Evolutionary conservation across 92 coral and sea anemone genomes (phyloP).

Genomic region (Hydrozoanthus gracilis): DNA sequence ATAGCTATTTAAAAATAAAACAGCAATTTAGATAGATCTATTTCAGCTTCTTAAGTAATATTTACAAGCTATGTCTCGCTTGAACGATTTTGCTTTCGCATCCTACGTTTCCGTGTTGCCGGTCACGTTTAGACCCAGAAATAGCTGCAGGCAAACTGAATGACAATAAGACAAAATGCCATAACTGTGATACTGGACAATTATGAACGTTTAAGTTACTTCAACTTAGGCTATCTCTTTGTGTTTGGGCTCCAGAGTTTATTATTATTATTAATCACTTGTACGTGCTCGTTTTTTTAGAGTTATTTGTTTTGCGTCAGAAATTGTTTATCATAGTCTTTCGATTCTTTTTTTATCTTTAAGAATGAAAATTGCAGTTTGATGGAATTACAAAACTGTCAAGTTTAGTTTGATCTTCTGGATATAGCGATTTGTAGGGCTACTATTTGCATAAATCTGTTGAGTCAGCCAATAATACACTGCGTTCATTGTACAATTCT

Average conservation of each 20-base stretch:
- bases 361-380: background rate
- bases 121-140: background rate
- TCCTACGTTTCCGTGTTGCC: background rate
- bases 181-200: background rate
- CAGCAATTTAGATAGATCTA: background rate
- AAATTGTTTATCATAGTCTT: background rate
- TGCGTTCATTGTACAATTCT: too few species aligned
- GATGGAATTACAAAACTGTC: too few species aligned
- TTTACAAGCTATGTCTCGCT: background rate
- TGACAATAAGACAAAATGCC: background rate
- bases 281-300: background rate
- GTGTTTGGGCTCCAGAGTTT: background rate
- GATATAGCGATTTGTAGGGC: too few species aligned
- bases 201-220: background rate
- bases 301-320: background rate
- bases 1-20: constrained; percentile 8
- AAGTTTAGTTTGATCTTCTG: too few species aligned
- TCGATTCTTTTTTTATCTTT: background rate
- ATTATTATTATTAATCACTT: background rate
- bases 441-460: too few species aligned
- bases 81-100: background rate
- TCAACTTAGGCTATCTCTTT: background rate
- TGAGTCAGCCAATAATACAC: too few species aligned
- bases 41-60: background rate
- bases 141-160: background rate